Percentiles rank a stretch among this genome's conserved stretches.
phyloP scores from a whole-genome alignment of 2,888 invertebrate genomes.

The Thereva unica region DNA sequence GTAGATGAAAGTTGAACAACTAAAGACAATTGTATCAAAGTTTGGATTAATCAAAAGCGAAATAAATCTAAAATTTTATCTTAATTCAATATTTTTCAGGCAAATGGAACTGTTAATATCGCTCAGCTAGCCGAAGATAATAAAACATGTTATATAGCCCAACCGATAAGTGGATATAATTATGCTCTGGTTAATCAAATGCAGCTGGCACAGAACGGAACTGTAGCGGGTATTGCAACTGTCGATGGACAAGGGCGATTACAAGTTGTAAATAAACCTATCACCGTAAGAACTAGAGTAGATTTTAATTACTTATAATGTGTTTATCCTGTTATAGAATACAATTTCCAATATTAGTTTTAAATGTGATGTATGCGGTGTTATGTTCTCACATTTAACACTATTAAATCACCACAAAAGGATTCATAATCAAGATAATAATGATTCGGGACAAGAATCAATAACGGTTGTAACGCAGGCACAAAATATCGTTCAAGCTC shows the following conservation, averaged over 20 bases:
- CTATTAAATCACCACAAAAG: constrained; percentile 85
- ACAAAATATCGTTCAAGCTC: constrained; percentile 40
- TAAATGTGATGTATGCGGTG: constrained; percentile 85
- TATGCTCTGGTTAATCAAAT: constrained; percentile 86
- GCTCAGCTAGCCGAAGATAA: constrained; percentile 70
- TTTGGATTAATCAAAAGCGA: constrained; percentile 46
- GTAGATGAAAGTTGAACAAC: constrained; percentile 17
- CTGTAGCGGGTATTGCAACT: constrained; percentile 56
- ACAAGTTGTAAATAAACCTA: constrained; percentile 58
- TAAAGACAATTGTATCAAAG: not conserved
- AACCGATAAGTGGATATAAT: constrained; percentile 72
- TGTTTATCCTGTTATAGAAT: constrained; percentile 61
- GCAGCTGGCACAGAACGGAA: constrained; percentile 72
- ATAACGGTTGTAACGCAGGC: constrained; percentile 64
- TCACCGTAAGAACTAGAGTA: constrained; percentile 46
- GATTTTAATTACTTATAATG: constrained; percentile 1
- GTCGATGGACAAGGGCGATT: constrained; percentile 57
- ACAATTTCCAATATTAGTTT: constrained; percentile 81
- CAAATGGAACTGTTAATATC: constrained; percentile 68
- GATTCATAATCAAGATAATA: constrained; percentile 69
- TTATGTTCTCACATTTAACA: constrained; percentile 82
- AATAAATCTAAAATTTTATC: constrained; percentile 46
- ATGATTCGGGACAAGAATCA: constrained; percentile 60
- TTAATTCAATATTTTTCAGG: constrained; percentile 44
- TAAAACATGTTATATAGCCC: constrained; percentile 75